Evolutionary conservation across 37 sponge, comb jelly and placozoan species (phyloP), one percentile per base, ranked within the genome.

Genomic region (Geodia barretti): DNA sequence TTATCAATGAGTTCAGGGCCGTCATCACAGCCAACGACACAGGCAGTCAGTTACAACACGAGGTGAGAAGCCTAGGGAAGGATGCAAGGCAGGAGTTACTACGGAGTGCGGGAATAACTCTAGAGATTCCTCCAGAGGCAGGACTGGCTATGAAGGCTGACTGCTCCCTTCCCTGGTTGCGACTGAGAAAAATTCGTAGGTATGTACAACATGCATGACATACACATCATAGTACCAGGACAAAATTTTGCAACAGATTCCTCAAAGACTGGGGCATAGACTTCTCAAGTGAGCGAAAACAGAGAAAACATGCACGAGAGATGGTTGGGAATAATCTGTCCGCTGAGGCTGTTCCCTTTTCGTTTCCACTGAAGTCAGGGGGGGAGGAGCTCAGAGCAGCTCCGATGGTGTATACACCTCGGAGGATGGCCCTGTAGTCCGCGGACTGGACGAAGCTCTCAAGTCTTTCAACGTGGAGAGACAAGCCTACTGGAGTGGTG

Each of bases 401-500:
- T 40, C 32, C n/a, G n/a, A n/a, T n/a, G n/a, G n/a, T n/a, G n/a
- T n/a, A n/a, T n/a, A n/a, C n/a, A n/a, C n/a, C n/a, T n/a, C n/a
- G n/a, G 26, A 68, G 28, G 79, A 70, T 71, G 86, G 73, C 30
- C 77, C 78, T 21, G 77, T 85, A 62, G 61, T 84, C 8, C 64
- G 32, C 5, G 60, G 66, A 34, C 62, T 84, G 7, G 85, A 84
- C 25, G 40, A 70, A 3, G 79, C 79, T 61, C 31, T 85, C 65
- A 24, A 40, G 26, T 14, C 54, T 7, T 78, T 69, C 30, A 8
- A 77, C 36, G 78, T 85, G 20, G 37, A 71, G 32, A n/a, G 79
- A 29, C 79, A 78, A 28, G 73, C 86, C 29, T 85, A 85, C 43
- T 70, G 64, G 21, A 59, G 79, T 30, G 86, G 86, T 0, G 24